Conservation (phyloP, 2,113 vertebrate species). For the Oceanodroma tethys region DNA sequence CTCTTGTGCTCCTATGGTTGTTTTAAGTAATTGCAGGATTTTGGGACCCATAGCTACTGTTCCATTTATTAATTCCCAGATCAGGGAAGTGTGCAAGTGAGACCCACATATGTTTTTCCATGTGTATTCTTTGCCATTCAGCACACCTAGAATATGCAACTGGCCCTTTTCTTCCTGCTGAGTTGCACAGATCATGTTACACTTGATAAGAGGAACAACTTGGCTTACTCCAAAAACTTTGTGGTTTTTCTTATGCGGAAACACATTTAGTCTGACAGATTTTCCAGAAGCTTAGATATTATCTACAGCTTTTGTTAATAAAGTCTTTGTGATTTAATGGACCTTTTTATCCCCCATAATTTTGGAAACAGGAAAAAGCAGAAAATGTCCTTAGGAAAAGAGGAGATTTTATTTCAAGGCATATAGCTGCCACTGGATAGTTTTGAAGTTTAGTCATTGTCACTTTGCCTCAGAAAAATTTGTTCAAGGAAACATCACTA, state of each 20-base stretch:
- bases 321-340: neutral
- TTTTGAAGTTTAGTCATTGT: neutral
- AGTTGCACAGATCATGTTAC: neutral
- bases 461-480: neutral
- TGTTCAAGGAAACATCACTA: neutral
- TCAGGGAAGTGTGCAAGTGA: neutral
- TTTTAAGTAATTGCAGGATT: neutral
- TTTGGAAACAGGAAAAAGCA: neutral
- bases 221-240: neutral
- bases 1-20: neutral
- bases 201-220: neutral
- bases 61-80: neutral
- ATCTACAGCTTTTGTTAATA: neutral
- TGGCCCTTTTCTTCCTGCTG: neutral
- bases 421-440: neutral
- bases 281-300: neutral
- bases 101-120: rapidly evolving
- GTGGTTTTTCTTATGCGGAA: neutral
- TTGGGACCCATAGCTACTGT: neutral
- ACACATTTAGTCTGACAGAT: neutral
- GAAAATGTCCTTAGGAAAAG: neutral
- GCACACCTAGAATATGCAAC: neutral
- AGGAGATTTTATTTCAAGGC: neutral
- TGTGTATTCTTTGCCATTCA: neutral
- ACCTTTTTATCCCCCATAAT: neutral